Conservation (phyloP, 2,888 invertebrate species). For the Zelleria hepariella region DNA sequence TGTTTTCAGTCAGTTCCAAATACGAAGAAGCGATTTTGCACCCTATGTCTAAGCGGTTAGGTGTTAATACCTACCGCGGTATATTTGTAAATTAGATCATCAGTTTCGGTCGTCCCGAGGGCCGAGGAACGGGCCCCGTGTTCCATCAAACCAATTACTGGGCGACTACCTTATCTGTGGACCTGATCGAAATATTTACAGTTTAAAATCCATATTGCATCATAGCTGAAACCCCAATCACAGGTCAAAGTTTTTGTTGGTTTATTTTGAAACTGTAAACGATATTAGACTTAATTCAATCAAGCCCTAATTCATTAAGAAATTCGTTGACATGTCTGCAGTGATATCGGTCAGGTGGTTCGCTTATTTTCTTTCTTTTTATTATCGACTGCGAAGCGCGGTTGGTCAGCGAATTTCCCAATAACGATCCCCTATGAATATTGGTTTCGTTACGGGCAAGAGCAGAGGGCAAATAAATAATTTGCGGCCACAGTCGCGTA, state of each 20-base stretch:
- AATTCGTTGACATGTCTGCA: neutral
- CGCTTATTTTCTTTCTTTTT: constrained; percentile 23
- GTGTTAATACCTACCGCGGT: neutral
- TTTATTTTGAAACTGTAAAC: too few species aligned
- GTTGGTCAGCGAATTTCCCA: constrained; percentile 23
- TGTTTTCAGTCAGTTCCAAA: neutral
- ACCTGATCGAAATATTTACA: neutral
- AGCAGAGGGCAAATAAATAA: constrained; percentile 18
- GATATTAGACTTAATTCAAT: neutral
- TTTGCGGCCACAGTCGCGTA: constrained; percentile 4
- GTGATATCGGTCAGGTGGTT: neutral
- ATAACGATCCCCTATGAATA: constrained; percentile 23
- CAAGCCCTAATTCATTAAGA: neutral
- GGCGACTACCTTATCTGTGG: neutral
- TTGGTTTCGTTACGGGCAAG: constrained; percentile 18
- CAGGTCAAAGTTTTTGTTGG: too few species aligned
- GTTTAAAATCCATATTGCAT: too few species aligned
- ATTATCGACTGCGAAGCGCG: constrained; percentile 32
- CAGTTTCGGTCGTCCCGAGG: constrained; percentile 26
- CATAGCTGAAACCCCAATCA: too few species aligned
- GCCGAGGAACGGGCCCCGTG: constrained; percentile 29
- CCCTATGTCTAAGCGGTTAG: neutral
- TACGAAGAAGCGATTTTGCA: neutral
- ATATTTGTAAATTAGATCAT: constrained; percentile 38
- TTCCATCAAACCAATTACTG: constrained; percentile 37